Conservation (phyloP, 2,888 invertebrate genomes). For the Nycteola revayana region DNA sequence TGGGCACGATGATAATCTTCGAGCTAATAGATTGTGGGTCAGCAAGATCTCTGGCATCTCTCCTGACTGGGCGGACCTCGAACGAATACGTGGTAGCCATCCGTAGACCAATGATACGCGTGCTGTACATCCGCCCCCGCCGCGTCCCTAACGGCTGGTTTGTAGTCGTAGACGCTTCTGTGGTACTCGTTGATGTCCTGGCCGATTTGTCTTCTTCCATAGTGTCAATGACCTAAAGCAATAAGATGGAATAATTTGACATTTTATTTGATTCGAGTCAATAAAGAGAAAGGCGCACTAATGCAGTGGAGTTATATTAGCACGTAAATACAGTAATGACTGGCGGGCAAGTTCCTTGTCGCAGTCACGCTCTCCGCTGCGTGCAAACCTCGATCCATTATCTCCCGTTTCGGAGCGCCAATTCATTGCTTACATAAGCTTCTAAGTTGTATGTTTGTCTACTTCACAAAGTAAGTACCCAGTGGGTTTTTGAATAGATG, state of each 20-base stretch:
- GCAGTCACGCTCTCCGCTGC: constrained; percentile 46
- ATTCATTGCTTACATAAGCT: too few relatives aligned
- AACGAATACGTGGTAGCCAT: constrained; percentile 93
- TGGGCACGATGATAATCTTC: constrained; percentile 88
- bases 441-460: too few relatives aligned
- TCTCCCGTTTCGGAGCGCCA: constrained; percentile 58
- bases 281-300: constrained; percentile 31
- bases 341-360: constrained; percentile 42
- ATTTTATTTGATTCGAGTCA: constrained; percentile 19
- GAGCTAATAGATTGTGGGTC: constrained; percentile 83
- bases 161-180: constrained; percentile 40
- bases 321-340: constrained; percentile 42
- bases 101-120: constrained; percentile 86
- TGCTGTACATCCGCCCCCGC: constrained; percentile 72
- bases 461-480: too few relatives aligned
- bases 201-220: constrained; percentile 52
- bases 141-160: constrained; percentile 35
- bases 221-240: constrained; percentile 61
- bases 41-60: constrained; percentile 74
- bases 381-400: constrained; percentile 52
- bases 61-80: constrained; percentile 84
- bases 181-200: constrained; percentile 29
- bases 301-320: constrained; percentile 33
- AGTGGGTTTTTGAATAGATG: too few relatives aligned
- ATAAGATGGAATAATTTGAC: too few relatives aligned